These are phyloP conservation scores for Drosophila koepferae DNA, from an alignment of 2,888 invertebrate species.

Conservation along the genomic window DNA sequence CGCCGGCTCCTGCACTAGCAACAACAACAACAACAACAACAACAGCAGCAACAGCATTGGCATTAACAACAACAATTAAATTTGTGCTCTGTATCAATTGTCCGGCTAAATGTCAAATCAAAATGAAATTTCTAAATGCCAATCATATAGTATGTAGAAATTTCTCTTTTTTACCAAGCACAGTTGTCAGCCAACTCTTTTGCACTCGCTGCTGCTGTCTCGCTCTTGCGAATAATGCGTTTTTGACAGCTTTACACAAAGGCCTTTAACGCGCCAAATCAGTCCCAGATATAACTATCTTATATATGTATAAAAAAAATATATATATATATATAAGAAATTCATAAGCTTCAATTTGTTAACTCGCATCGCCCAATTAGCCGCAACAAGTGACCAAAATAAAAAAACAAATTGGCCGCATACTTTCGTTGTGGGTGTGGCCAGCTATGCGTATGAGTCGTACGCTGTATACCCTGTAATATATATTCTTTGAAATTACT, in stretches of 20 bases:
- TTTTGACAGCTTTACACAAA: slow-evolving; percentile 63
- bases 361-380: slow-evolving; percentile 68
- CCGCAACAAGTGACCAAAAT: slow-evolving; percentile 75
- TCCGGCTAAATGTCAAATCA: slow-evolving; percentile 63
- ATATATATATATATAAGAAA: slow-evolving; percentile 28
- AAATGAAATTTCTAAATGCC: slow-evolving; percentile 78
- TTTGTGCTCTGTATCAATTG: slow-evolving; percentile 36
- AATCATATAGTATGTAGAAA: slow-evolving; percentile 65
- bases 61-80: slow-evolving; percentile 1
- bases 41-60: not conserved
- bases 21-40: not conserved
- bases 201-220: slow-evolving; percentile 1
- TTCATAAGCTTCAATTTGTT: slow-evolving; percentile 69
- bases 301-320: not conserved
- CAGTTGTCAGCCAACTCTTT: slow-evolving; percentile 59
- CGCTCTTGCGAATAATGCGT: slow-evolving; percentile 49
- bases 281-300: slow-evolving; percentile 13
- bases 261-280: slow-evolving; percentile 40
- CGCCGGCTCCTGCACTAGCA: slow-evolving; percentile 35
- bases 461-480: slow-evolving; percentile 24
- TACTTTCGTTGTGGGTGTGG: slow-evolving; percentile 73
- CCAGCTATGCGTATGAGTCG: not conserved
- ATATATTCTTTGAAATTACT: not conserved
- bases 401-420: slow-evolving; percentile 51
- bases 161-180: slow-evolving; percentile 69